These are phyloP conservation scores for Apocrypta bakeri DNA, from an alignment of 1,140 invertebrate genomes.

Conservation along the genomic window DNA sequence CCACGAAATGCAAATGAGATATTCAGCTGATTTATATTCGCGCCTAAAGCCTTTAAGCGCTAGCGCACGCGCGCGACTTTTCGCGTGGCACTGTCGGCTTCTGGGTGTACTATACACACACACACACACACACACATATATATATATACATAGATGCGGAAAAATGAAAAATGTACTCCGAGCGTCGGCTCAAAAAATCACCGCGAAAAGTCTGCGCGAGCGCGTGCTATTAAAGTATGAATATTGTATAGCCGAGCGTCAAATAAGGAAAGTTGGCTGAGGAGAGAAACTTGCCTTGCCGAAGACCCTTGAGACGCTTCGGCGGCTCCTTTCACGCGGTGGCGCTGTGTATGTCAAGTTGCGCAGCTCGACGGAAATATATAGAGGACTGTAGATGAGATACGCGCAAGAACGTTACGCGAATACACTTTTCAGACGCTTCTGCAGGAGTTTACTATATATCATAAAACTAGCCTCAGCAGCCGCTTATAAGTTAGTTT, in stretches of 20 bases:
- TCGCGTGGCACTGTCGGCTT: too few species aligned
- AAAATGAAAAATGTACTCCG: conserved; percentile 11
- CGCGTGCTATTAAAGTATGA: conserved; percentile 49
- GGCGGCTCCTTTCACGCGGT: not conserved
- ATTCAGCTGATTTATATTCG: conserved; percentile 19
- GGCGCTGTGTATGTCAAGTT: not conserved
- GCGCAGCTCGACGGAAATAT: not conserved
- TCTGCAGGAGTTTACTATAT: too few species aligned
- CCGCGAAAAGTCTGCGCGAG: conserved; percentile 10
- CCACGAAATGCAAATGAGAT: conserved; percentile 21
- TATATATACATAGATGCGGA: too few species aligned
- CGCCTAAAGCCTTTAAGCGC: not conserved
- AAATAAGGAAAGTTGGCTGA: conserved; percentile 45
- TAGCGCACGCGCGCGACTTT: too few species aligned
- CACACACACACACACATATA: too few species aligned
- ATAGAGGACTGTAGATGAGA: too few species aligned
- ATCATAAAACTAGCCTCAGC: too few species aligned
- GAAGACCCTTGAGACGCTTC: conserved; percentile 34
- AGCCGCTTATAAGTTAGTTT: too few species aligned
- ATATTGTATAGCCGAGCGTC: conserved; percentile 46
- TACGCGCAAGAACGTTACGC: too few species aligned
- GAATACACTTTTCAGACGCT: too few species aligned
- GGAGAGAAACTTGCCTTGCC: not conserved
- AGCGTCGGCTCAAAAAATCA: conserved; percentile 43
- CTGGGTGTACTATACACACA: too few species aligned